Evolutionary conservation across 2,797 vertebrate genomes (phyloP), one percentile per base, ranked within the genome.

Genomic region (Gorsachius magnificus): DNA sequence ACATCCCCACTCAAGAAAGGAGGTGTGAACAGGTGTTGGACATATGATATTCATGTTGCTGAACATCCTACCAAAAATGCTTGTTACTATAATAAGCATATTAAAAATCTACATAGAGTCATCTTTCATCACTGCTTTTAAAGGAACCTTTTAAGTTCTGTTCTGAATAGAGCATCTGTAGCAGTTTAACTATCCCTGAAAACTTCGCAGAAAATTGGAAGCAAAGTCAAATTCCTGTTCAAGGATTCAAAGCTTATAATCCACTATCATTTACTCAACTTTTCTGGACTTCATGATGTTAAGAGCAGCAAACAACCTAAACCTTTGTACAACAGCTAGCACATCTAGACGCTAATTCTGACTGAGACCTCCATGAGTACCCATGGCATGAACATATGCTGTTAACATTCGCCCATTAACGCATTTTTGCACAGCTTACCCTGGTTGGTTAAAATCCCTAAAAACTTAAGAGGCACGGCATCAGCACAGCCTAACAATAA

Each of bases 41-140:
- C 61, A 95, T 20, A 63, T 5, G n/a, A 93, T 84, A 94, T 31
- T 72, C 63, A 48, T 11, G 31, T 33, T 93, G 54, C 77, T 78
- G n/a, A 86, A 90, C 69, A 65, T 48, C 65, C 61, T 33, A 93
- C 58, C 46, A 93, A 93, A 95, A 94, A 93, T 20, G 26, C 43
- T 78, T 26, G 58, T 88, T 88, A 71, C 81, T 86, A 64, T 53
- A 77, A 33, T 46, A 78, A 95, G 46, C 0, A 0, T 43, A 94
- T 71, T 77, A 60, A 85, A 80, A 75, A 35, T 17, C 71, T 71
- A 72, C 46, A 76, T 5, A 76, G 57, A 83, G 28, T 78, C 54
- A 43, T 46, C 69, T 94, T 95, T 95, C 82, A 90, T 83, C 65
- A 35, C 50, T 65, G 36, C 50, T 77, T 86, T 71, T 86, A 71